Evolutionary conservation across 2,797 vertebrate species (phyloP).

Genomic region (Cyprinodon diabolis): DNA sequence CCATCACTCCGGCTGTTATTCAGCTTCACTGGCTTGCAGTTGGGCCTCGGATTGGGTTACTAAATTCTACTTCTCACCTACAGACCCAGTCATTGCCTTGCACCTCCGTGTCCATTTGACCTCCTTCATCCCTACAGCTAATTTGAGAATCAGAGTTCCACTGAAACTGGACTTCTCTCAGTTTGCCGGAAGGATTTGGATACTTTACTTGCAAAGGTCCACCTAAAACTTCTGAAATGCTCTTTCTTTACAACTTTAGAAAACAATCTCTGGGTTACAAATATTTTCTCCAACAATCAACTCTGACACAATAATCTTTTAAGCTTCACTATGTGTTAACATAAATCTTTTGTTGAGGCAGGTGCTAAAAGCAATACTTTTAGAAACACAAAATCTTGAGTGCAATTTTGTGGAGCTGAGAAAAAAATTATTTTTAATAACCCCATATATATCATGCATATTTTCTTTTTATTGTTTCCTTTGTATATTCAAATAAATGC

Average conservation of each 20-base stretch:
- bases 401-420: background rate
- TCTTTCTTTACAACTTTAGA: background rate
- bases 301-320: background rate
- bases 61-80: constrained; percentile 6
- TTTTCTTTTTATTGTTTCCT: background rate
- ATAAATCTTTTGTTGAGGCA: too few species aligned
- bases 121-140: background rate
- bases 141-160: background rate
- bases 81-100: background rate
- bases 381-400: background rate
- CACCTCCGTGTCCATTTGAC: background rate
- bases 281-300: background rate
- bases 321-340: background rate
- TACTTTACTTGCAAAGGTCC: background rate
- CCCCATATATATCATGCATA: background rate
- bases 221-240: background rate
- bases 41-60: background rate
- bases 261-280: background rate
- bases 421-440: background rate
- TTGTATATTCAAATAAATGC: background rate
- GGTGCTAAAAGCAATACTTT: background rate
- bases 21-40: constrained; percentile 2
- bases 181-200: background rate
- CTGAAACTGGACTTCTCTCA: background rate
- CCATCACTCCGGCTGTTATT: background rate